Evolutionary conservation across 2,113 vertebrate species (phyloP), one percentile per base, ranked within the genome.

Genomic region (Hippolais icterina): DNA sequence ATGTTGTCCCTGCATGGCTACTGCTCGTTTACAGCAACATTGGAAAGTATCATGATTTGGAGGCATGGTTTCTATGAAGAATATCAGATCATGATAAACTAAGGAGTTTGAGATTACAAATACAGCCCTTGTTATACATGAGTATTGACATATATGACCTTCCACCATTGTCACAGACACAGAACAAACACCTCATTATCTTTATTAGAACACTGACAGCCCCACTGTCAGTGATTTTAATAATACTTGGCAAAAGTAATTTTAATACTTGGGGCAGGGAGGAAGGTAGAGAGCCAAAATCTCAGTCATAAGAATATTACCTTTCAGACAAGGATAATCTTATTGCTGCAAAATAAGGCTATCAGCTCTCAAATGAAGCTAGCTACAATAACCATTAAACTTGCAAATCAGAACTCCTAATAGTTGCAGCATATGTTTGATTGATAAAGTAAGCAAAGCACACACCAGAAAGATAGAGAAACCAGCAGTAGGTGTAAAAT

Each of bases 321-420:
- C 56, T 69, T 78, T 87, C 52, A 89, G 70, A 74, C 14, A 57
- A 76, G 21, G 37, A 9, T 65, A 92, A 81, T 35, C 42, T 83
- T 66, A 77, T 16, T 78, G 44, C 22, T 91, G 65, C 46, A 85
- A 87, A 95, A 93, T 52, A 77, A 63, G 91, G 29, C 59, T 59
- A 54, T 65, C 39, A 12, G 39, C 15, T 78, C 83, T 61, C 60
- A 63, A 69, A 87, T 33, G 10, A 89, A 89, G 39, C 24, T 52
- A 71, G 21, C 81, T 28, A 83, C 41, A 83, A 84, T 20, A 84
- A 65, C 28, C 31, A 94, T 46, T 52, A 80, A 87, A 80, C 15
- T 77, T 71, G 53, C 13, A 85, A 96, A 87, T 79, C 44, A 91
- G 47, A 90, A 52, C 50, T 78, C 66, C 52, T 91, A 87, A 94